A percentile compares a stretch with the other conserved stretches of the same genome.
phyloP scores from a whole-genome alignment of 2,797 vertebrate genomes.

The Pseudochirops cupreus region DNA sequence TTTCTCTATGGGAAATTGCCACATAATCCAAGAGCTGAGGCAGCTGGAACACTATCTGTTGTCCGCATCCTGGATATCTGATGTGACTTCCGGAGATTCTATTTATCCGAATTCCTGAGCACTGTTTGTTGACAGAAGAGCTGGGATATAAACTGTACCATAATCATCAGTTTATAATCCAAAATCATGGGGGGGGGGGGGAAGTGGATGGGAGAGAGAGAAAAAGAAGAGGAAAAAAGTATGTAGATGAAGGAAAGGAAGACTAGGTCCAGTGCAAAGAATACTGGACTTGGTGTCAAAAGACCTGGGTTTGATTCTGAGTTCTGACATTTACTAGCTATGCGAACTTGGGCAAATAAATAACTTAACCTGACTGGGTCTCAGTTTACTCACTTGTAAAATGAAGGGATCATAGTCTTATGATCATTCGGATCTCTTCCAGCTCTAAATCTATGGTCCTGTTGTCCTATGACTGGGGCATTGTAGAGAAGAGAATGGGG shows the following conservation, averaged over 20 bases:
- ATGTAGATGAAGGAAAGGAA: neutral
- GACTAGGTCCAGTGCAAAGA: neutral
- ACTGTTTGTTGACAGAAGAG: neutral
- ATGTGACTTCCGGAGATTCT: conserved; percentile 34
- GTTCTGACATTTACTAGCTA: neutral
- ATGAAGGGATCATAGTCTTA: neutral
- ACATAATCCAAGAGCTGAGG: conserved; percentile 4
- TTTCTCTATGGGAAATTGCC: conserved; percentile 28
- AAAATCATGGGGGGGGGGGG: neutral
- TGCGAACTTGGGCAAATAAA: neutral
- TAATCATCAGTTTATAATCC: neutral
- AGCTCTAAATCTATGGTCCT: neutral
- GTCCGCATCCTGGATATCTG: neutral
- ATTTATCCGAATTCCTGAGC: neutral
- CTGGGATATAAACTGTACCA: neutral
- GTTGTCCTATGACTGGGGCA: neutral
- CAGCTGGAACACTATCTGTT: conserved; percentile 32
- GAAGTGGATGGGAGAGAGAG: neutral
- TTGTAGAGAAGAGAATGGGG: neutral
- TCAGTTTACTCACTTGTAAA: neutral
- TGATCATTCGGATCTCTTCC: neutral
- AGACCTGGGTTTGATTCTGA: neutral
- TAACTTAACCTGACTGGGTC: neutral
- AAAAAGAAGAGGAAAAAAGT: neutral
- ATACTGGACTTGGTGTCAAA: neutral